Conservation (phyloP, 2,888 invertebrate species). For the Theristus sp. region DNA sequence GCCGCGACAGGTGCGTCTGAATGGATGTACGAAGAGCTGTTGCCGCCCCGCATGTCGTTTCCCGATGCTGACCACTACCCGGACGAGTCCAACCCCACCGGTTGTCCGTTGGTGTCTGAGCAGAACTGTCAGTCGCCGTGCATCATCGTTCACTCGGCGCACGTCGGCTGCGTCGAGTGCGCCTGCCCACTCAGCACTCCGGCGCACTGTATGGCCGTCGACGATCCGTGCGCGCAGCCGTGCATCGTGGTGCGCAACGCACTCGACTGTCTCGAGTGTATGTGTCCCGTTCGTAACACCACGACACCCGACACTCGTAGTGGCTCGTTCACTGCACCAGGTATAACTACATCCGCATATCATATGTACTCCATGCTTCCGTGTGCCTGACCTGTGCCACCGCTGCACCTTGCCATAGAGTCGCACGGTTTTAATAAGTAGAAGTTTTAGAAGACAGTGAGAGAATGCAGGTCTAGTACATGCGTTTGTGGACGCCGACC, state of each 20-base stretch:
- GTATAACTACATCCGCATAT: not conserved
- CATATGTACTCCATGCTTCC: not conserved
- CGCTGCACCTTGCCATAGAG: too few species aligned
- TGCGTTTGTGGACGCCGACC: too few species aligned
- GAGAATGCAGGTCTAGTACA: too few species aligned
- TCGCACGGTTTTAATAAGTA: too few species aligned
- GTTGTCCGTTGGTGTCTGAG: not conserved
- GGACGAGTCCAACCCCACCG: too few species aligned
- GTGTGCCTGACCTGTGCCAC: not conserved
- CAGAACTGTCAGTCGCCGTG: not conserved
- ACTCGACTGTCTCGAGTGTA: constrained; percentile 1
- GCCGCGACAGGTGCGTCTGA: too few species aligned
- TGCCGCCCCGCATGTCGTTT: too few species aligned
- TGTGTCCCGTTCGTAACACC: not conserved
- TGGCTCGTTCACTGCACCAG: not conserved
- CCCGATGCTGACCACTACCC: too few species aligned
- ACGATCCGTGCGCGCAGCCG: not conserved
- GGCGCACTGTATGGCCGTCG: not conserved
- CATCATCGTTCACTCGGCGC: not conserved
- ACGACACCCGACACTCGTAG: too few species aligned
- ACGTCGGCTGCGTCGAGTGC: not conserved
- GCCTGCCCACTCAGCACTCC: not conserved
- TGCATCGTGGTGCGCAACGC: not conserved
- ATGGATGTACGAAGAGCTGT: too few species aligned
- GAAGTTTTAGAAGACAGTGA: too few species aligned